A percentile compares a stretch with the other conserved stretches of the same genome.
Evolutionary conservation across 2,113 vertebrate species (phyloP).

Genomic region (Strix uralensis): DNA sequence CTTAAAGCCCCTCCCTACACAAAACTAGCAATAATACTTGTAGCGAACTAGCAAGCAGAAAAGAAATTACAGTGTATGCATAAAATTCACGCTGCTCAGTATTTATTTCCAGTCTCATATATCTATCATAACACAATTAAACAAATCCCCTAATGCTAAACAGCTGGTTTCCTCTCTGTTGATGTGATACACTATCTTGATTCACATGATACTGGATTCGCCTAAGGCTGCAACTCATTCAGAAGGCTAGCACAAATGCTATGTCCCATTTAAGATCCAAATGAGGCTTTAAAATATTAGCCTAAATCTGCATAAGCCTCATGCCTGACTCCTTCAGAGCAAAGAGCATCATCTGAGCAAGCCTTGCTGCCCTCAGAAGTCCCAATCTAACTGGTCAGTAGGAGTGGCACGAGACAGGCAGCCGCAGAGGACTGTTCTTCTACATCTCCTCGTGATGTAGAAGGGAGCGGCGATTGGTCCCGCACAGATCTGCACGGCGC

Average conservation of each 20-base stretch:
- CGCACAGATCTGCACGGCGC: neutral
- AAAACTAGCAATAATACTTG: neutral
- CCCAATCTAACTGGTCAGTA: neutral
- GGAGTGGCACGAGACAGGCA: neutral
- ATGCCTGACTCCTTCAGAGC: neutral
- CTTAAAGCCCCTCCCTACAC: neutral
- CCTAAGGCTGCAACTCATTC: slow-evolving; percentile 23
- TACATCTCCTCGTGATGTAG: neutral
- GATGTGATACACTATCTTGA: neutral
- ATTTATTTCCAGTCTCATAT: neutral
- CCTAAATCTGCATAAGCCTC: neutral
- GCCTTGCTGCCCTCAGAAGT: neutral
- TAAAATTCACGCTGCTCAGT: neutral
- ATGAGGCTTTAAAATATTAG: neutral
- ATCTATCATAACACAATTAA: neutral
- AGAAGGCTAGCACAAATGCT: slow-evolving; percentile 5
- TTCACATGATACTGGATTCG: neutral
- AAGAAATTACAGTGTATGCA: neutral
- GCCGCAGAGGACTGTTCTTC: neutral
- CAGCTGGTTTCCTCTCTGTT: neutral
- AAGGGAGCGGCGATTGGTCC: neutral
- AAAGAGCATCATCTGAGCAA: neutral
- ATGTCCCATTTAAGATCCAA: neutral
- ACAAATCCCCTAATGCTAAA: neutral
- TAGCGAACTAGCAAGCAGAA: neutral